Conservation (phyloP, 2,888 invertebrate genomes). For the Chymomyza caudatula region DNA sequence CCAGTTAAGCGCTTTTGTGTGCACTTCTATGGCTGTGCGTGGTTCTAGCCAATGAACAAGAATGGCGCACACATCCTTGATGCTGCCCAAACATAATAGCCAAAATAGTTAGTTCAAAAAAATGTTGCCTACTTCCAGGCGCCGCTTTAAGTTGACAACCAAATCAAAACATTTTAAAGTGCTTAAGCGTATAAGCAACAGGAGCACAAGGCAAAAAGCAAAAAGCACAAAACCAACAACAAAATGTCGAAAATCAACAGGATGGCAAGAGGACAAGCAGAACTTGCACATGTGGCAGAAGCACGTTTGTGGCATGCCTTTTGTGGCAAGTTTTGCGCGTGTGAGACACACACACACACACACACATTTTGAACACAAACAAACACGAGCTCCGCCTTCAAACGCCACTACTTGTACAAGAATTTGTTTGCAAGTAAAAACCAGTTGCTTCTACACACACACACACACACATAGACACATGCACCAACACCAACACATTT, state of each 20-base stretch:
- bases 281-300: background rate
- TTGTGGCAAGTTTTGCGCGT: background rate
- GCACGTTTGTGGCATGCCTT: background rate
- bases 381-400: background rate
- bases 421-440: conserved; percentile 35
- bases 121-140: background rate
- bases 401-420: background rate
- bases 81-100: background rate
- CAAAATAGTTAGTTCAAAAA: background rate
- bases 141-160: background rate
- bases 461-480: conserved; percentile 2
- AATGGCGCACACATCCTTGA: background rate
- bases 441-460: conserved; percentile 58
- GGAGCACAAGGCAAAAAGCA: conserved; percentile 1
- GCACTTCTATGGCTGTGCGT: conserved; percentile 10
- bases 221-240: conserved; percentile 19
- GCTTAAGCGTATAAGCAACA: conserved; percentile 12
- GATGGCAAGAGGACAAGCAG: background rate
- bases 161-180: background rate
- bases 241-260: background rate
- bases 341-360: background rate
- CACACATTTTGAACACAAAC: background rate
- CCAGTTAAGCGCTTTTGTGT: conserved; percentile 65
- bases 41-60: background rate
- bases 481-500: background rate